Evolutionary conservation across 2,888 invertebrate genomes (phyloP).

Genomic region (Drosophila rubida): DNA sequence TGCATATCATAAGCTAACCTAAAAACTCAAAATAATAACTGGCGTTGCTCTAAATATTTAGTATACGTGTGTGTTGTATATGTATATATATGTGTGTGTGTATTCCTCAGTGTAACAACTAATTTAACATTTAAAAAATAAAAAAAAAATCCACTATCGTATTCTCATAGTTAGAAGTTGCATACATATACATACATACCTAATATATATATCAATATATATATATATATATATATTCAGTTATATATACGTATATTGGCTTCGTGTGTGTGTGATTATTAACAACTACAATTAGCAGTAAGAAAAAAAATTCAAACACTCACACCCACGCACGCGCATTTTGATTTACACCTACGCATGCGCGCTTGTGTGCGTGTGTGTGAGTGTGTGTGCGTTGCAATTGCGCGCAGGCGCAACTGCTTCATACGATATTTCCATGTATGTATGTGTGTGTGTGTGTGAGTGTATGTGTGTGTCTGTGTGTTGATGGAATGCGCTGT

Average conservation of each 20-base stretch:
- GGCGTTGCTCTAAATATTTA: background rate
- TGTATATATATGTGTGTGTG: background rate
- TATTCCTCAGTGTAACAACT: constrained; percentile 27
- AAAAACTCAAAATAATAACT: constrained; percentile 29
- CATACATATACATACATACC: constrained; percentile 19
- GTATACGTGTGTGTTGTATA: background rate
- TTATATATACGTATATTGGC: constrained; percentile 8
- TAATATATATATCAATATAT: constrained; percentile 9
- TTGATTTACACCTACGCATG: constrained; percentile 29
- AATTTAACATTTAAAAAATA: constrained; percentile 52
- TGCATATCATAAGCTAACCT: constrained; percentile 17
- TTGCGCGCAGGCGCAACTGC: background rate
- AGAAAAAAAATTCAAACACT: constrained; percentile 23
- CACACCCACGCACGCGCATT: constrained; percentile 12
- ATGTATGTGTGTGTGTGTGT: constrained; percentile 4
- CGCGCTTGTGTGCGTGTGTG: constrained; percentile 1
- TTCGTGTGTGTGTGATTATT: constrained; percentile 19
- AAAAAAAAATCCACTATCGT: background rate
- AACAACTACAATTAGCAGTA: constrained; percentile 36
- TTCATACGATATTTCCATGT: background rate
- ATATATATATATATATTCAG: constrained; percentile 12
- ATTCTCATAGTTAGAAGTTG: background rate
- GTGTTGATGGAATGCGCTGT: constrained; percentile 45
- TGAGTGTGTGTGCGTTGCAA: constrained; percentile 4
- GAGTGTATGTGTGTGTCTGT: constrained; percentile 7